These are phyloP conservation scores for Syrmaticus mikado DNA, from an alignment of 2,113 vertebrate species.

Conservation along the genomic window DNA sequence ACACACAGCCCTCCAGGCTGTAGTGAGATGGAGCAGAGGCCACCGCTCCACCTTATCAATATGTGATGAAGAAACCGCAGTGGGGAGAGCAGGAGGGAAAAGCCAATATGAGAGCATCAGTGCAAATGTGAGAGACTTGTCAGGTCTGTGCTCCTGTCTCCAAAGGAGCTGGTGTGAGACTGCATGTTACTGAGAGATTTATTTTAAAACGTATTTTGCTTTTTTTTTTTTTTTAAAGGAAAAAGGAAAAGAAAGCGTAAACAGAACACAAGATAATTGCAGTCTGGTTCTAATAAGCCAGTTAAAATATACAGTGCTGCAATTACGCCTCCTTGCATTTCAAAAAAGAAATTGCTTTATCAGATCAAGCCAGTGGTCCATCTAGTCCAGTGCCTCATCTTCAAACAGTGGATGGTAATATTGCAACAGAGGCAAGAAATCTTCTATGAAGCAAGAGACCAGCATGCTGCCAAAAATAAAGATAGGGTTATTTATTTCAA, in stretches of 20 bases:
- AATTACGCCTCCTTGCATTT: slow-evolving; percentile 4
- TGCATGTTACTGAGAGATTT: slow-evolving; percentile 31
- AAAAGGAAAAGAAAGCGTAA: slow-evolving; percentile 9
- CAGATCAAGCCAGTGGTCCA: neutral
- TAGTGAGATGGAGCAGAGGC: neutral
- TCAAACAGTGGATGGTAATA: neutral
- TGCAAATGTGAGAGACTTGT: slow-evolving; percentile 39
- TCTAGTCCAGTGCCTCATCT: neutral
- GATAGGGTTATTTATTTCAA: neutral
- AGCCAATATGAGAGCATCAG: neutral
- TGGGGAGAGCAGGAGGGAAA: neutral
- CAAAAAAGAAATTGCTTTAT: neutral
- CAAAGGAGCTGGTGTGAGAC: slow-evolving; percentile 51
- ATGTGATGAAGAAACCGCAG: neutral
- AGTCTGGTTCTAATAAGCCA: neutral
- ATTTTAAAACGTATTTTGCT: slow-evolving; percentile 28
- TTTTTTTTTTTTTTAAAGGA: neutral
- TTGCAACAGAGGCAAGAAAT: neutral
- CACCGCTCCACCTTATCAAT: neutral
- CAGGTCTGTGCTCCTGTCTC: slow-evolving; percentile 34
- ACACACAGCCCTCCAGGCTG: accelerated
- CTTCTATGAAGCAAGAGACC: neutral
- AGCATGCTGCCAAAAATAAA: neutral
- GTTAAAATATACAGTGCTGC: neutral
- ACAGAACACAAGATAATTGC: neutral